Percentiles rank a stretch among this genome's conserved stretches.
Evolutionary conservation across 2,113 vertebrate species (phyloP).

Genomic region (Struthio camelus): DNA sequence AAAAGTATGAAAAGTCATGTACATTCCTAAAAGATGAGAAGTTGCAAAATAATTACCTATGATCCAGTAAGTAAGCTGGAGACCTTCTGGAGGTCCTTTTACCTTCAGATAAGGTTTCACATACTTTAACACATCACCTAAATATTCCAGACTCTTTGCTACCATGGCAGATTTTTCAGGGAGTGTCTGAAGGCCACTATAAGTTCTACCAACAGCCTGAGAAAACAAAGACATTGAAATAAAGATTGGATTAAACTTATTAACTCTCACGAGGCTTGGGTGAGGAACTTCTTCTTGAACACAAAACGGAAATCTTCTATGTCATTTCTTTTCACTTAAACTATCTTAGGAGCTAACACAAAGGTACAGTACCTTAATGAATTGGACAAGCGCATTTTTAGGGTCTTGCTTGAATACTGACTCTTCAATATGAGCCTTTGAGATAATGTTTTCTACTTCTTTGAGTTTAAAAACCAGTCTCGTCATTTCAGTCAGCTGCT

Average conservation of each 20-base stretch:
- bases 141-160: slow-evolving; percentile 86
- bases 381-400: slow-evolving; percentile 80
- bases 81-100: slow-evolving; percentile 85
- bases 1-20: neutral
- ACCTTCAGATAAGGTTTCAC: slow-evolving; percentile 90
- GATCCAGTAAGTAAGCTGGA: slow-evolving; percentile 87
- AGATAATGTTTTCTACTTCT: slow-evolving; percentile 86
- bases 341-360: neutral
- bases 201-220: slow-evolving; percentile 88
- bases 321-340: neutral
- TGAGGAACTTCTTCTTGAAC: neutral
- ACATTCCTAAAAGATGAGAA: neutral
- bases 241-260: neutral
- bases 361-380: slow-evolving; percentile 86
- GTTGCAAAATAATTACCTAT: slow-evolving; percentile 79
- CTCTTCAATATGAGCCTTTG: slow-evolving; percentile 76
- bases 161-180: slow-evolving; percentile 90
- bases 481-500: slow-evolving; percentile 91
- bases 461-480: slow-evolving; percentile 88
- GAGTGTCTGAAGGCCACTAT: slow-evolving; percentile 81
- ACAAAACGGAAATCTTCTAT: neutral
- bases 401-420: slow-evolving; percentile 77
- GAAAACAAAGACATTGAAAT: slow-evolving; percentile 36
- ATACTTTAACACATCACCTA: slow-evolving; percentile 92
- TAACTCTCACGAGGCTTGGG: neutral